phyloP scores from a whole-genome alignment of 2,113 vertebrate species.

The Ptychochromis oligacanthus region DNA sequence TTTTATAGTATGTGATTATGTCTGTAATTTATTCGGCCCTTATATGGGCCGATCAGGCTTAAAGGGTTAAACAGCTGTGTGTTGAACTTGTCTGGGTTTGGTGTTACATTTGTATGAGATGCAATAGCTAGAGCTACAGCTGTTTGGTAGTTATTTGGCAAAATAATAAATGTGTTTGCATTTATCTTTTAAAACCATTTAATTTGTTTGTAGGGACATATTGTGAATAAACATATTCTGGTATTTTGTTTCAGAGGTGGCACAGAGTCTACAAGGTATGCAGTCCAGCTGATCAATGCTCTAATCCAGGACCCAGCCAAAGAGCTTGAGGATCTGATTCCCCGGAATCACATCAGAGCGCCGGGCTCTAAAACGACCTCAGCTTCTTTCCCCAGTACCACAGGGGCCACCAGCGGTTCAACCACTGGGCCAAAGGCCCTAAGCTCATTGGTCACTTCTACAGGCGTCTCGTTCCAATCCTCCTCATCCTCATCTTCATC shows the following conservation, averaged over 20 bases:
- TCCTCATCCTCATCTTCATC: slow-evolving; percentile 81
- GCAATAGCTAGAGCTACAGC: not conserved
- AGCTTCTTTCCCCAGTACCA: slow-evolving; percentile 85
- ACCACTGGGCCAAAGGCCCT: slow-evolving; percentile 87
- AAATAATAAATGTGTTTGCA: not conserved
- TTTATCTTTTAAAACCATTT: not conserved
- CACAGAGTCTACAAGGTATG: slow-evolving; percentile 96
- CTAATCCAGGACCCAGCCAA: slow-evolving; percentile 99
- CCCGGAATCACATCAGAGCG: slow-evolving; percentile 95
- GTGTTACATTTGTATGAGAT: not conserved
- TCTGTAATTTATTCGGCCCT: no score
- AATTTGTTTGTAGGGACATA: not conserved
- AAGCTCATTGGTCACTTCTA: slow-evolving; percentile 88
- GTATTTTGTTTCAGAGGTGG: slow-evolving; percentile 86
- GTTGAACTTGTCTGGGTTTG: not conserved
- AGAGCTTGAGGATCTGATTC: slow-evolving; percentile 98
- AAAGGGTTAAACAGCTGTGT: not conserved
- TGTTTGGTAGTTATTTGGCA: not conserved
- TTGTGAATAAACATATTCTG: not conserved
- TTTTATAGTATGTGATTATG: no score
- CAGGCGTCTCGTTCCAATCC: slow-evolving; percentile 88
- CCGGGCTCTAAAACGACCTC: slow-evolving; percentile 87
- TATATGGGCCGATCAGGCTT: no score
- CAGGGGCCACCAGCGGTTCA: slow-evolving; percentile 86
- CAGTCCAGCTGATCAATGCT: slow-evolving; percentile 97